Percentiles rank a stretch among this genome's conserved stretches.
phyloP scores from a whole-genome alignment of 2,888 invertebrate genomes.

The Vanessa cardui region DNA sequence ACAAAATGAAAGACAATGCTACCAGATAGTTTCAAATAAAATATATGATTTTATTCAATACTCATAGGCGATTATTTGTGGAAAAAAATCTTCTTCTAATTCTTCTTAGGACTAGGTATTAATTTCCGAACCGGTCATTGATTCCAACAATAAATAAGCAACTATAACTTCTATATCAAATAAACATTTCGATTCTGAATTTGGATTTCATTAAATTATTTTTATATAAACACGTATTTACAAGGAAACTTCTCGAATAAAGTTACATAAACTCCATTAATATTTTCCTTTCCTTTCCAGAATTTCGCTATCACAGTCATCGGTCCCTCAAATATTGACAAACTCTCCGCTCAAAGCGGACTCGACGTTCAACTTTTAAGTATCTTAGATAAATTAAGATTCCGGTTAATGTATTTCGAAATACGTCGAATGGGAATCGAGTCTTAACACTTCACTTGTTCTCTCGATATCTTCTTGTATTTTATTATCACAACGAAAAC shows the following conservation, averaged over 20 bases:
- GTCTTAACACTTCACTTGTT: constrained; percentile 9
- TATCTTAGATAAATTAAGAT: constrained; percentile 57
- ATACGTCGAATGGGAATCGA: constrained; percentile 21
- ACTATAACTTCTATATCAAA: no score
- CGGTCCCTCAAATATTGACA: constrained; percentile 63
- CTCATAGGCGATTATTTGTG: no score
- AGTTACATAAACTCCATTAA: constrained; percentile 34
- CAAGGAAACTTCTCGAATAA: constrained; percentile 18
- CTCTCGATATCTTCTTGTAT: constrained; percentile 10
- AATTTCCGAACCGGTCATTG: no score
- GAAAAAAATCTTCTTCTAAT: no score
- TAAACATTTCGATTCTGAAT: background rate
- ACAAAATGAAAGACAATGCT: no score
- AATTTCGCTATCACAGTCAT: constrained; percentile 35
- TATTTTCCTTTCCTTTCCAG: constrained; percentile 33
- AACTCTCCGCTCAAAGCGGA: constrained; percentile 46
- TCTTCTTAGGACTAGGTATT: no score
- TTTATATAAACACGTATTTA: constrained; percentile 12
- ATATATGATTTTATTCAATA: no score
- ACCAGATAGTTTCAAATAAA: no score
- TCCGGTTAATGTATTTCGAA: constrained; percentile 45
- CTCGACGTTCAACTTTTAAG: constrained; percentile 52
- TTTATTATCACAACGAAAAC: no score
- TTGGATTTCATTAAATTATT: background rate
- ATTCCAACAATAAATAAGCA: no score